These are phyloP conservation scores for Herminia tarsipennalis DNA, from an alignment of 2,888 invertebrate genomes.

Conservation along the genomic window DNA sequence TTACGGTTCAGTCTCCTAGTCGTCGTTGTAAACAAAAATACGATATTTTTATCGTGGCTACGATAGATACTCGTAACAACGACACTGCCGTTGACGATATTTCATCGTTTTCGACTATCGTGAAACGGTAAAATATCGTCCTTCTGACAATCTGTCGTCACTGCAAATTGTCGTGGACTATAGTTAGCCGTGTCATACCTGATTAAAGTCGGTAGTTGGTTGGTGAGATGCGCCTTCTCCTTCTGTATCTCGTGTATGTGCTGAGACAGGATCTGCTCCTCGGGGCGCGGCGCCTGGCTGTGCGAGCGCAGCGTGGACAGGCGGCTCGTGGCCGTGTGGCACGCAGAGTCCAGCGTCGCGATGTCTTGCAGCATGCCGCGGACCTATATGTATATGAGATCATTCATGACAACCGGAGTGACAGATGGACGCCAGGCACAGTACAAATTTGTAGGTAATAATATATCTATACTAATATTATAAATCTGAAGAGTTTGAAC, in stretches of 20 bases:
- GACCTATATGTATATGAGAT: slow-evolving; percentile 82
- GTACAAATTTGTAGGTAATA: not conserved
- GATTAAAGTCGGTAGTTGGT: slow-evolving; percentile 91
- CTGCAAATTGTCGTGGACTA: not conserved
- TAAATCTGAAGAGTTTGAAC: too few relatives aligned
- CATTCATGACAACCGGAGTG: not conserved
- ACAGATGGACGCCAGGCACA: too few relatives aligned
- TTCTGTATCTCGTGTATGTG: slow-evolving; percentile 93
- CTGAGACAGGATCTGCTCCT: slow-evolving; percentile 90
- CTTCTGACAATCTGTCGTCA: too few relatives aligned
- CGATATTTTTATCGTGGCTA: too few relatives aligned
- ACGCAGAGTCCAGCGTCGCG: slow-evolving; percentile 94
- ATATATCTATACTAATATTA: too few relatives aligned
- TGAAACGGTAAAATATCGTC: too few relatives aligned
- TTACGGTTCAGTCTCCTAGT: too few relatives aligned
- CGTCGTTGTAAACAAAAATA: too few relatives aligned
- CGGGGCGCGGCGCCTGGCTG: slow-evolving; percentile 85
- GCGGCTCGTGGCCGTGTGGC: slow-evolving; percentile 93
- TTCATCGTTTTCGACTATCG: too few relatives aligned
- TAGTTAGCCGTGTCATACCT: slow-evolving; percentile 44
- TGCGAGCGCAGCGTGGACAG: slow-evolving; percentile 89
- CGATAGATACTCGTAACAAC: too few relatives aligned
- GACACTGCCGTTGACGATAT: too few relatives aligned
- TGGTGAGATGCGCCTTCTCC: slow-evolving; percentile 92
- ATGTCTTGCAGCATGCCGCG: slow-evolving; percentile 95